Evolutionary conservation across 2,113 vertebrate genomes (phyloP).

Genomic region (Tiliqua scincoides): DNA sequence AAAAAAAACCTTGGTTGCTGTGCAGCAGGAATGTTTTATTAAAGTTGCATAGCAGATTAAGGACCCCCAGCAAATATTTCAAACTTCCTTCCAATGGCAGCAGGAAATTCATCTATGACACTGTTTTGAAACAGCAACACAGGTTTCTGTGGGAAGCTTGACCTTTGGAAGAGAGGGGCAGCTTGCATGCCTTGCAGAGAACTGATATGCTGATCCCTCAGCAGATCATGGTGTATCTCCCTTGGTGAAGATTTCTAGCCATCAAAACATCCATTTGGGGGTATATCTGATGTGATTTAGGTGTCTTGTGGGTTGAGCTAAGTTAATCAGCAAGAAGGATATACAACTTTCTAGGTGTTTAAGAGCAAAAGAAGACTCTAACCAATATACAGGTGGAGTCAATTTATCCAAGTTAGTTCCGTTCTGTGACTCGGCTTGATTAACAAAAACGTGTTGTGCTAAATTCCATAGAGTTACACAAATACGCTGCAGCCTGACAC

Average conservation of each 20-base stretch:
- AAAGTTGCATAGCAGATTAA: constrained; percentile 55
- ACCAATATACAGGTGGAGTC: too few relatives aligned
- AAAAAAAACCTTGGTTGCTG: constrained; percentile 17
- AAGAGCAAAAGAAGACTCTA: not conserved
- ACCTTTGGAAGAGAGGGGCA: constrained; percentile 55
- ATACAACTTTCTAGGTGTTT: not conserved
- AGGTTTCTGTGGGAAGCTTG: constrained; percentile 47
- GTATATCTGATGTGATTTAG: not conserved
- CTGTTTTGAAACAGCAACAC: constrained; percentile 10
- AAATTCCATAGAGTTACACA: too few relatives aligned
- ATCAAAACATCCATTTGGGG: constrained; percentile 22
- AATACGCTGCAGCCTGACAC: too few relatives aligned
- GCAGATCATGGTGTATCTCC: not conserved
- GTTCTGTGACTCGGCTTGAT: too few relatives aligned
- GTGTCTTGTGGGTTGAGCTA: not conserved
- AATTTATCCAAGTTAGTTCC: too few relatives aligned
- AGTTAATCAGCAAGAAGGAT: not conserved
- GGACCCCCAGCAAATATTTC: constrained; percentile 70
- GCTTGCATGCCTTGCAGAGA: constrained; percentile 31
- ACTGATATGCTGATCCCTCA: not conserved
- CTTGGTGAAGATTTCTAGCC: constrained; percentile 25
- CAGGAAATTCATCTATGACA: constrained; percentile 53
- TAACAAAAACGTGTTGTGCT: too few relatives aligned
- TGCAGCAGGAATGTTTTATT: constrained; percentile 46
- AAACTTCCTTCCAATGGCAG: constrained; percentile 53